Conservation (phyloP, 2,797 vertebrate genomes). For the Acropternis orthonyx region DNA sequence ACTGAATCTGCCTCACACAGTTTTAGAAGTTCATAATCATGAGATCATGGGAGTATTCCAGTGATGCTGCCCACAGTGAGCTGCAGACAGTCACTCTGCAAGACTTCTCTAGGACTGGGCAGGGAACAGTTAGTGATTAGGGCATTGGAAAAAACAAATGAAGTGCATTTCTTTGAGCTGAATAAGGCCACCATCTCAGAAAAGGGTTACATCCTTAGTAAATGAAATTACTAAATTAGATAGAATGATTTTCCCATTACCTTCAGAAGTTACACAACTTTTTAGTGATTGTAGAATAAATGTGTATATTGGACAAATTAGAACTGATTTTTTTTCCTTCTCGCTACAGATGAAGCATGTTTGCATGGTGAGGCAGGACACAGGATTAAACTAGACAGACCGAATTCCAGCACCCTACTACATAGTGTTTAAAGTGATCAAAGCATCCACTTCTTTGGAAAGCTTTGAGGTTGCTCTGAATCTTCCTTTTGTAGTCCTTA, state of each 20-base stretch:
- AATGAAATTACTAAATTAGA: neutral
- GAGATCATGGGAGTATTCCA: neutral
- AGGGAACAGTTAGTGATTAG: neutral
- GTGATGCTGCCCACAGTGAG: neutral
- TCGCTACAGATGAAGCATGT: neutral
- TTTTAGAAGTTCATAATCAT: neutral
- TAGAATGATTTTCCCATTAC: neutral
- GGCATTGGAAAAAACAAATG: neutral
- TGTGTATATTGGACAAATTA: neutral
- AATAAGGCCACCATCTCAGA: neutral
- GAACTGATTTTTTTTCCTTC: neutral
- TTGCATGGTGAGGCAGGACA: neutral
- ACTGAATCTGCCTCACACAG: neutral
- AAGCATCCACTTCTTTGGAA: neutral
- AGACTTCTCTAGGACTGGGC: neutral
- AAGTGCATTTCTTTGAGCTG: neutral
- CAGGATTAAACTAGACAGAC: neutral
- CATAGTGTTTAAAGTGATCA: neutral
- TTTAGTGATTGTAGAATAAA: neutral
- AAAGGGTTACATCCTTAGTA: neutral
- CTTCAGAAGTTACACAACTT: neutral
- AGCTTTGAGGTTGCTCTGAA: neutral
- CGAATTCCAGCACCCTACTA: neutral
- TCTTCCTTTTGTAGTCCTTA: neutral
- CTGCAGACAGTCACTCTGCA: neutral